Evolutionary conservation across 2,888 invertebrate species (phyloP), one percentile per base, ranked within the genome.

Genomic region (Aporophyla nigra): DNA sequence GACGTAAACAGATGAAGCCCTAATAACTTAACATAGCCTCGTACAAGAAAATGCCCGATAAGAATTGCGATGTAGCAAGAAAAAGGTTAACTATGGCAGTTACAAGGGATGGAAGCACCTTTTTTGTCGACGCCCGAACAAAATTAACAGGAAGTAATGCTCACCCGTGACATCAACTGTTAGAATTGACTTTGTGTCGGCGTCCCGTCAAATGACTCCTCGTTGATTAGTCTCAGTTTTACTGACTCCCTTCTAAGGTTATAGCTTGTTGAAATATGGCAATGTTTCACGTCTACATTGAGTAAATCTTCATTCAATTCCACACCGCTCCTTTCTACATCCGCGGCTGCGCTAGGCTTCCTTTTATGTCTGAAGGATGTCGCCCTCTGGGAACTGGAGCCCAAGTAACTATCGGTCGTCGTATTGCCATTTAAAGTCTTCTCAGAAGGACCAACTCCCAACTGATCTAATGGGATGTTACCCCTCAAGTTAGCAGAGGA

Each of bases 401-500:
- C 97, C 86, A 98, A 93, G 84, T 97, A 96, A 81, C 97, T 97
- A 88, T 98, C 98, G 9, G 98, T 98, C 82, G 98, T 98, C 87
- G 98, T 98, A 87, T 97, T 98, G 1, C 98, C 98, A 90, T 98
- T 98, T 89, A 98, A 98, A 16, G 98, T 97, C 88, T 98, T 97
- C 92, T 98, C 98, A 63, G 88, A 87, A 12, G 97, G 96, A 92
- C 97, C 97, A 61, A 97, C 97, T 10, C 95, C 96, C 70, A 96
- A 87, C 83, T 97, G 96, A 94, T 98, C 97, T 83, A 96, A 84
- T 73, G 94, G 96, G 77, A 96, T 95, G 68, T 95, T 96, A 1
- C 94, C 93, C 53, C 96, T 90, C 53, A 93, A 75, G 71, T 94
- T 94, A 3, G 90, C 91, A 1, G 97, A 96, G 43, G 97, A 96